phyloP scores from a whole-genome alignment of 2,113 vertebrate genomes.

The Ptyas mucosa region DNA sequence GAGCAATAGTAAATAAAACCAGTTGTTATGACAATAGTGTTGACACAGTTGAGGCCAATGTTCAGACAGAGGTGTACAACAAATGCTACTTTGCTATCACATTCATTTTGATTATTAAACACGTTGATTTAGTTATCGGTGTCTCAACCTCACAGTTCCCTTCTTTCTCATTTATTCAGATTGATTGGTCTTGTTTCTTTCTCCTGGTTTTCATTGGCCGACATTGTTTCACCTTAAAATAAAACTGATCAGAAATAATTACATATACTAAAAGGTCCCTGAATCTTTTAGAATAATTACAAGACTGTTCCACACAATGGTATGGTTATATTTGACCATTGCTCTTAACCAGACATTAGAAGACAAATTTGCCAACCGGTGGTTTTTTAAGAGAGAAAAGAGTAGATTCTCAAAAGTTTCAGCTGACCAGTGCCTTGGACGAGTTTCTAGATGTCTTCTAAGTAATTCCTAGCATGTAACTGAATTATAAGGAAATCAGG shows the following conservation, averaged over 20 bases:
- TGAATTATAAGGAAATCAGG: not conserved
- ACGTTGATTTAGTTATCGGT: not conserved
- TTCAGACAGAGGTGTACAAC: not conserved
- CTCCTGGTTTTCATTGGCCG: not conserved
- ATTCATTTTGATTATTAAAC: not conserved
- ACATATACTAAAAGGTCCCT: not conserved
- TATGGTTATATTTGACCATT: not conserved
- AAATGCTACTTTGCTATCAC: not conserved
- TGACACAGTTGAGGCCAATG: not conserved
- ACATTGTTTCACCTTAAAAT: not conserved
- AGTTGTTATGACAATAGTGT: not conserved
- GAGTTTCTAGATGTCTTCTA: not conserved
- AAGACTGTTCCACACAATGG: not conserved
- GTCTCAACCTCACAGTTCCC: not conserved
- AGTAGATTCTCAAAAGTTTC: not conserved
- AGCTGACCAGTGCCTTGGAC: not conserved
- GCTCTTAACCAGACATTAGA: not conserved
- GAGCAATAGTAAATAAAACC: not conserved
- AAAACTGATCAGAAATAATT: not conserved
- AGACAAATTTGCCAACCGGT: not conserved
- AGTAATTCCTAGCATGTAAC: not conserved
- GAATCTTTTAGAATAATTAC: not conserved
- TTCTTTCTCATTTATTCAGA: not conserved
- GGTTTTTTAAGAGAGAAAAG: not conserved
- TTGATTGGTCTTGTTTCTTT: not conserved